Evolutionary conservation across 2,113 vertebrate species (phyloP), one percentile per base, ranked within the genome.

Genomic region (Probosciger aterrimus): DNA sequence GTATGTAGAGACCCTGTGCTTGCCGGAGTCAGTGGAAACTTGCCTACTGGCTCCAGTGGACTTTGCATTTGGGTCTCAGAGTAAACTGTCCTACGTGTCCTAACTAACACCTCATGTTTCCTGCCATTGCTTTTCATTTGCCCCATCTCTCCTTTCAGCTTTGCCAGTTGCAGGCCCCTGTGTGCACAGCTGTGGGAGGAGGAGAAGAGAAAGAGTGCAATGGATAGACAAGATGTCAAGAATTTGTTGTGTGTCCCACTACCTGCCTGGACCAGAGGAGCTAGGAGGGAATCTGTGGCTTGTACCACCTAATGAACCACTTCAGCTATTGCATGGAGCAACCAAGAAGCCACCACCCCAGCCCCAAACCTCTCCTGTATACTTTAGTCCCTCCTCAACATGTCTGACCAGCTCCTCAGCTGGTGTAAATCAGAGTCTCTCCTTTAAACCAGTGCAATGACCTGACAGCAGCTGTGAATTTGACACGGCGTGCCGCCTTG

Each of bases 401-500:
- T 9, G 15, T 30, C 83, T 67, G 46, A 53, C 43, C 25, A 65
- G 78, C 59, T 55, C 50, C 25, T 75, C 76, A 70, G 76, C 81
- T 65, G 87, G 27, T 16, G 39, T 37, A 73, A 60, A 52, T 65
- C 44, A 79, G 71, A 50, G 9, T 27, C 0, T 0, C 10, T 67
- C 19, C 82, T 81, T 62, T 11, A 77, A 69, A 44, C 1, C 53
- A 24, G 39, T 1, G 67, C 2, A 3, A 69, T 63, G 82, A 92
- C 41, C 85, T 39, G 87, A 71, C 28, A 81, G 79, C 92, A 86
- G 92, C 84, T 91, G 93, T 46, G 93, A 88, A 49, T 70, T 35
- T 15, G 70, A 60, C 12, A 8, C 8, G 0, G 37, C 1, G 1
- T 0, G 1, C 46, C 1, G 7, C 73, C 87, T 17, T 10, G 84